Evolutionary conservation across 1,140 invertebrate species (phyloP).

Genomic region (Drosophila neocordata): DNA sequence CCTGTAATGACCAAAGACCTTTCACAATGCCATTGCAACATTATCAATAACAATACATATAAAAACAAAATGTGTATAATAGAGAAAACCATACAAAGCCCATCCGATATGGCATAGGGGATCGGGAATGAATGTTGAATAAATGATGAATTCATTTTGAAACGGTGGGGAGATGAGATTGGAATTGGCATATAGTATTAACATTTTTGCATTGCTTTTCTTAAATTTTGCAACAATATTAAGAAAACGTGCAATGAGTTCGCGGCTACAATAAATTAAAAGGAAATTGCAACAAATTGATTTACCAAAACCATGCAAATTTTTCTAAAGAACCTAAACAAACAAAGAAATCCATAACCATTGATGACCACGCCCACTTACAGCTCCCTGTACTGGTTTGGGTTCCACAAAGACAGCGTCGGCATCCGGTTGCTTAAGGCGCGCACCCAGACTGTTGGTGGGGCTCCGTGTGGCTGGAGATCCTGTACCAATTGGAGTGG

Average conservation of each 20-base stretch:
- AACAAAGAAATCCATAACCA: not conserved
- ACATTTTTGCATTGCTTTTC: constrained; percentile 5
- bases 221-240: not conserved
- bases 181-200: constrained; percentile 7
- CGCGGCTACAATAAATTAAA: not conserved
- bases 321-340: constrained; percentile 3
- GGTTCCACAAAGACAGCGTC: constrained; percentile 65
- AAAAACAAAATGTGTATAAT: constrained; percentile 14
- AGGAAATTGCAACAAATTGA: not conserved
- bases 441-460: constrained; percentile 69
- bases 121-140: not conserved
- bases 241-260: constrained; percentile 1
- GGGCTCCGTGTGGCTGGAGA: constrained; percentile 76
- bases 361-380: constrained; percentile 40
- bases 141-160: constrained; percentile 9
- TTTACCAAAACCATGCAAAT: constrained; percentile 27
- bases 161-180: not conserved
- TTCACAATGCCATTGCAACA: constrained; percentile 2
- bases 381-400: constrained; percentile 67
- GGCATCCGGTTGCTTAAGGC: constrained; percentile 67
- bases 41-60: not conserved
- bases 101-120: not conserved
- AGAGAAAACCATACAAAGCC: constrained; percentile 8
- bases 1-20: constrained; percentile 4
- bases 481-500: constrained; percentile 75